Percentiles rank a stretch among this genome's conserved stretches.
These are phyloP conservation scores for Diplolepis rosae DNA, from an alignment of 2,888 invertebrate species.

Conservation along the genomic window DNA sequence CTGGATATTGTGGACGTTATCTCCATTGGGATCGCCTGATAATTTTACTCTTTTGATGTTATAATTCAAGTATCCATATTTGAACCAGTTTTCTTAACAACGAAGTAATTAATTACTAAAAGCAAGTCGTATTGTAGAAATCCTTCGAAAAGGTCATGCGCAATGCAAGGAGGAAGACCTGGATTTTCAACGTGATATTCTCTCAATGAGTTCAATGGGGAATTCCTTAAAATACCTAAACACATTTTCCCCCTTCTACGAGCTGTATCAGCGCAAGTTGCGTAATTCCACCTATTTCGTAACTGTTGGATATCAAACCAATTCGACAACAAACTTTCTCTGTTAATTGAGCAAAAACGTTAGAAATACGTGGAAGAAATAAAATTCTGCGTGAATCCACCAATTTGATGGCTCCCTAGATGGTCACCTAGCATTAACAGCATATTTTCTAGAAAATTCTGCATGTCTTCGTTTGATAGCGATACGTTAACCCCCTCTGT, in stretches of 20 bases:
- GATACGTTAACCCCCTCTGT: conserved; percentile 42
- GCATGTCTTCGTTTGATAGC: conserved; percentile 58
- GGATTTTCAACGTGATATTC: conserved; percentile 49
- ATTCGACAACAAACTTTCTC: not conserved
- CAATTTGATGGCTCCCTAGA: too few species aligned
- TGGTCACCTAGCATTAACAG: too few species aligned
- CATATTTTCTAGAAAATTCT: too few species aligned
- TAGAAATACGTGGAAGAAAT: conserved; percentile 48
- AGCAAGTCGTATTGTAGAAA: conserved; percentile 45
- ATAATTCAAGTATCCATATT: not conserved
- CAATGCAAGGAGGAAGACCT: conserved; percentile 37
- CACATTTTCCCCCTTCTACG: not conserved
- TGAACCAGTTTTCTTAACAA: conserved; percentile 24
- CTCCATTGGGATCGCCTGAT: not conserved
- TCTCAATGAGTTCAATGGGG: conserved; percentile 46
- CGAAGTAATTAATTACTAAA: conserved; percentile 43
- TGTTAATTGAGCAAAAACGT: conserved; percentile 46
- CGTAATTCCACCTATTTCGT: not conserved
- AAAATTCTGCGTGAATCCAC: conserved; percentile 56
- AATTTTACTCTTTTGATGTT: not conserved
- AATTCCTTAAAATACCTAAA: conserved; percentile 45
- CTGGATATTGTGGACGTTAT: not conserved
- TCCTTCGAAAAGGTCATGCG: conserved; percentile 51
- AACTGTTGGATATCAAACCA: not conserved
- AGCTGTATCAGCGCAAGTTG: not conserved